Percentiles rank a stretch among this genome's conserved stretches.
phyloP scores from a whole-genome alignment of 1,140 invertebrate genomes.

The Panagrolaimus sp. region DNA sequence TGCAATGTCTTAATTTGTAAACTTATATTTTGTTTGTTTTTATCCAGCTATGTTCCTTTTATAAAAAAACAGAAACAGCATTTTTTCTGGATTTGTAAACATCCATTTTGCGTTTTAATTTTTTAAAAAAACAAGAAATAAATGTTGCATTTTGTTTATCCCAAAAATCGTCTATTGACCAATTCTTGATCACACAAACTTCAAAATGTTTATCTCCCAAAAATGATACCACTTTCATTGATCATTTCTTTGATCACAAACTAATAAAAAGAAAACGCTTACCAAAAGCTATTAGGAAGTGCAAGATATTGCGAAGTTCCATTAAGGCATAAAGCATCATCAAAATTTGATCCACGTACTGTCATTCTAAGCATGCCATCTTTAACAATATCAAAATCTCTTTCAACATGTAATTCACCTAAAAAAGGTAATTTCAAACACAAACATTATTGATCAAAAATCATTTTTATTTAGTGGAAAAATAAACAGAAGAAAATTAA shows the following conservation, averaged over 20 bases:
- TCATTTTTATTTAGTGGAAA: background rate
- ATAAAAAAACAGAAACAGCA: too few species aligned
- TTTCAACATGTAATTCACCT: constrained; percentile 37
- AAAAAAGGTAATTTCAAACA: constrained; percentile 12
- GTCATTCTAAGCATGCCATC: constrained; percentile 35
- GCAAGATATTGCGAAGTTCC: constrained; percentile 43
- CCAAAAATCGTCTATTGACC: too few species aligned
- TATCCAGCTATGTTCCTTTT: too few species aligned
- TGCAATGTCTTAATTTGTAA: too few species aligned
- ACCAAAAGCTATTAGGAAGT: constrained; percentile 40
- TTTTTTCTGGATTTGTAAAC: too few species aligned
- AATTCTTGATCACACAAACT: constrained; percentile 13
- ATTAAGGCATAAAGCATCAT: constrained; percentile 39
- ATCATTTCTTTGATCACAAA: background rate
- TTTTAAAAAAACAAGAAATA: too few species aligned
- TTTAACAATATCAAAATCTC: constrained; percentile 41
- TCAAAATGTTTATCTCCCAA: background rate
- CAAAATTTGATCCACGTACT: constrained; percentile 32
- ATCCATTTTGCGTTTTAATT: too few species aligned
- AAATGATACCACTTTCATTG: too few species aligned
- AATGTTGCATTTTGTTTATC: too few species aligned
- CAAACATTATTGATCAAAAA: background rate
- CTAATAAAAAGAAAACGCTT: background rate
- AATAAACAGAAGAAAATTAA: constrained; percentile 1
- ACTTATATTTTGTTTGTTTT: too few species aligned